Base-by-base conservation (phyloP, 2,113 vertebrate species). In the Zosterops pallidus region DNA sequence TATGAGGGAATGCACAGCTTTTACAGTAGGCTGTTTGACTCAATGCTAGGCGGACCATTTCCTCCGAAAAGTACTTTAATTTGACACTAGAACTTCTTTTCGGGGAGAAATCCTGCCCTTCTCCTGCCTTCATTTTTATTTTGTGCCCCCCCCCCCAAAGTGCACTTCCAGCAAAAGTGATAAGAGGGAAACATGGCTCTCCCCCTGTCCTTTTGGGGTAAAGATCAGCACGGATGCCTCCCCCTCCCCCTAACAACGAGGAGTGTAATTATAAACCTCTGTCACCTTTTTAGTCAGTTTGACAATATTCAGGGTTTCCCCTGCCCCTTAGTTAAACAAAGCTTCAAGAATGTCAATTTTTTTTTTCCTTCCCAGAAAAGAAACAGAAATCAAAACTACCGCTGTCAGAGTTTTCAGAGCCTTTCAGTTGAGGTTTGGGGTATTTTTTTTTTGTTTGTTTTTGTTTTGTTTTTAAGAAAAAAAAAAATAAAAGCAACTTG, bases 311-410 rank as follows among this genome's bases (percentile, higher is more conserved):
- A 97, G 92, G 95, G 95, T 95, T 92, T 94, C 89, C 96, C 97
- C 85, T 94, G 87, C 77, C 67, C 90, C 79, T 91, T 41, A 83
- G n/a, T 95, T 90, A 95, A 95, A 97, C 96, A 97, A 97, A 97
- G 94, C 91, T 95, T 65, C 89, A 52, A 52, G 74, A 68, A 46
- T 92, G 90, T 95, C 84, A 41, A 65, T 55, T 55, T 59, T 82
- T 68, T 37, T 69, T 68, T 44, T 49, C 15, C 64, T 83, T 83
- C 92, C 44, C 90, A 96, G 97, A 97, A 98, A 96, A 96, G 97
- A 98, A 98, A 98, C 95, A 98, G 97, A 98, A 98, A 97, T 97
- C 97, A 97, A 95, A 97, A 97, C 95, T 91, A 81, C 90, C 47
- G 70, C 94, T 94, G 96, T 93, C 94, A 97, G 91, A 94, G 96